phyloP scores from a whole-genome alignment of 2,113 vertebrate species.

The Nyctibius bracteatus region DNA sequence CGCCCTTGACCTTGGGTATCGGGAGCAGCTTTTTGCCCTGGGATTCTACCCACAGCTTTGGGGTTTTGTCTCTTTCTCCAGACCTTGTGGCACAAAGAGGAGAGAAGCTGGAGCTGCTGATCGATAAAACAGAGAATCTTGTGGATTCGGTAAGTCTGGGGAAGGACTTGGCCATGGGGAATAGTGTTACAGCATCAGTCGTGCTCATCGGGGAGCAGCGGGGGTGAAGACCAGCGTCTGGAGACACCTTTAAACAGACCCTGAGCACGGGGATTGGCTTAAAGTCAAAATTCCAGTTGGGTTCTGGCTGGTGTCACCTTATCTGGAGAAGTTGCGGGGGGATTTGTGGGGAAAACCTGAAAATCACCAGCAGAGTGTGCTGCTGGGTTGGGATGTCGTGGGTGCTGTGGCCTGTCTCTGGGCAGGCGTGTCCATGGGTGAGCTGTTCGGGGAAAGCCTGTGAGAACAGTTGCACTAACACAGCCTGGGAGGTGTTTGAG shows the following conservation, averaged over 20 bases:
- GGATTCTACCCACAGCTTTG: background rate
- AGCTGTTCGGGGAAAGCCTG: rapidly evolving
- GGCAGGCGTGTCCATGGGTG: rapidly evolving
- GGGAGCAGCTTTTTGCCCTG: background rate
- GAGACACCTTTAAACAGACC: too few relatives aligned
- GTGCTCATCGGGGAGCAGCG: background rate
- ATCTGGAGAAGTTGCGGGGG: rapidly evolving
- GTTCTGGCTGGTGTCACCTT: background rate
- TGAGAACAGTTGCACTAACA: background rate
- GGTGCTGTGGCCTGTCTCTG: too few relatives aligned
- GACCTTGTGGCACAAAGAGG: slow-evolving; percentile 97
- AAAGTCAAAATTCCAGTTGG: too few relatives aligned
- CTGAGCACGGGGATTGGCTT: rapidly evolving
- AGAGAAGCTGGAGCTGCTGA: slow-evolving; percentile 94
- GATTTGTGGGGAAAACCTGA: background rate
- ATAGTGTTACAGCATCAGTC: background rate
- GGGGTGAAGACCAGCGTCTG: background rate
- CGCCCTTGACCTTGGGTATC: background rate
- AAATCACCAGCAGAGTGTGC: background rate
- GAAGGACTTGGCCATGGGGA: background rate
- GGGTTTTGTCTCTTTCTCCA: slow-evolving; percentile 51
- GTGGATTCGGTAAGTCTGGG: slow-evolving; percentile 91
- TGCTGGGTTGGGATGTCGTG: background rate
- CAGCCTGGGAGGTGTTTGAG: background rate
- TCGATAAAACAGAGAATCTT: slow-evolving; percentile 98